phyloP scores from a whole-genome alignment of 64 coral and sea anemone species.

The Montipora cactus region DNA sequence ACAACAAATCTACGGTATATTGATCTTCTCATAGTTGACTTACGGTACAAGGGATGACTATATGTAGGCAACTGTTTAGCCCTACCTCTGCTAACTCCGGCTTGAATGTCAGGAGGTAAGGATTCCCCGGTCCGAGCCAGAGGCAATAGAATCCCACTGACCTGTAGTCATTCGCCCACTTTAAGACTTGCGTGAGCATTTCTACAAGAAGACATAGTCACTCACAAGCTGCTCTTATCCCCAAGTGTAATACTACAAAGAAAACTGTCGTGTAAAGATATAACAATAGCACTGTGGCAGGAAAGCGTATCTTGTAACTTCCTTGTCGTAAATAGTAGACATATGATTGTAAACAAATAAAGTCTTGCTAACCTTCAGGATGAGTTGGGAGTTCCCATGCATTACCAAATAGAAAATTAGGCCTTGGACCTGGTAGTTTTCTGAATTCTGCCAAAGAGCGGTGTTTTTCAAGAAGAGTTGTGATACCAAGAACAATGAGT shows the following conservation, averaged over 20 bases:
- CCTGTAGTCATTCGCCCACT: conserved; percentile 24
- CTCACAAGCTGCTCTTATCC: no score
- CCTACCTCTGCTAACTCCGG: conserved; percentile 43
- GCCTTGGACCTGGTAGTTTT: conserved; percentile 18
- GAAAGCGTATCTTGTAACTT: no score
- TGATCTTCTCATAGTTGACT: no score
- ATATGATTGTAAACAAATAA: neutral
- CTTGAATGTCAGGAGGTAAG: conserved; percentile 22
- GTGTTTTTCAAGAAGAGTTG: neutral
- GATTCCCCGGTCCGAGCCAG: conserved; percentile 43
- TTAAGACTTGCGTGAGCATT: neutral
- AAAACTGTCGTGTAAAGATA: no score
- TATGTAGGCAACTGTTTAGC: neutral
- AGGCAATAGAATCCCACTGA: conserved; percentile 14
- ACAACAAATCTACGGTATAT: no score
- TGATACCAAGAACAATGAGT: neutral
- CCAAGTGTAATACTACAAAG: no score
- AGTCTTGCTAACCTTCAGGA: neutral
- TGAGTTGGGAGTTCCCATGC: conserved; percentile 12
- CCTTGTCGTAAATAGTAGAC: no score
- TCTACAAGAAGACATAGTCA: no score
- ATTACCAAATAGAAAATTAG: conserved; percentile 46
- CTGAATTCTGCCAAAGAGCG: neutral
- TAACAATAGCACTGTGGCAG: no score
- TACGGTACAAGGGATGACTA: neutral